These are phyloP conservation scores for Brachymystax lenok DNA, from an alignment of 2,797 vertebrate genomes.

Conservation along the genomic window DNA sequence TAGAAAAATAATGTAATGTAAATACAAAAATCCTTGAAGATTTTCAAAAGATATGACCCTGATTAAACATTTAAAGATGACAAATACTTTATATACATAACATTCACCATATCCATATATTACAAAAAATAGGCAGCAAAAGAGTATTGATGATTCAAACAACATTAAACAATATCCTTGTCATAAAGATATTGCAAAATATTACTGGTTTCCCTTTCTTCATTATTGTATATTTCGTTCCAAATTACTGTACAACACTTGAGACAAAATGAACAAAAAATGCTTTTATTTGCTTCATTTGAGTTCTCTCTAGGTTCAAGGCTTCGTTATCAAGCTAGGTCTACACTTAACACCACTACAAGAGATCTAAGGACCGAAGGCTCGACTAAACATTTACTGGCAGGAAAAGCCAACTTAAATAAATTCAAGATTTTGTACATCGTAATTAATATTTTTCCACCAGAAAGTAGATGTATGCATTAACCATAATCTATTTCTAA, in stretches of 20 bases:
- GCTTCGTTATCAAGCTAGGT: constrained; percentile 1
- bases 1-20: constrained; percentile 2
- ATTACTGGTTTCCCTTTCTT: constrained; percentile 10
- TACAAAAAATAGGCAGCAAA: constrained; percentile 23
- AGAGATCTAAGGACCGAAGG: constrained; percentile 2
- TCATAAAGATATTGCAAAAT: constrained; percentile 15
- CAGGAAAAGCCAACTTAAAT: constrained; percentile 24
- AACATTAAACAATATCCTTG: constrained; percentile 35
- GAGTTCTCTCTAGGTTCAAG: not conserved
- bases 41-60: constrained; percentile 9
- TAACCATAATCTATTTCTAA: constrained; percentile 21
- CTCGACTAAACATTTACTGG: constrained; percentile 29
- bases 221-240: constrained; percentile 14
- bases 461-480: constrained; percentile 22
- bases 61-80: constrained; percentile 27
- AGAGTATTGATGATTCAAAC: constrained; percentile 33
- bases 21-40: constrained; percentile 28
- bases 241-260: constrained; percentile 40
- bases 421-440: constrained; percentile 41
- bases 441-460: not conserved
- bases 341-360: constrained; percentile 31
- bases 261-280: constrained; percentile 15
- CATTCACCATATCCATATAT: constrained; percentile 38
- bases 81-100: constrained; percentile 33
- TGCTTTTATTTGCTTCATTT: too few species aligned